These are phyloP conservation scores for Embidobia sp. DNA, from an alignment of 2,888 invertebrate genomes.

Conservation along the genomic window DNA sequence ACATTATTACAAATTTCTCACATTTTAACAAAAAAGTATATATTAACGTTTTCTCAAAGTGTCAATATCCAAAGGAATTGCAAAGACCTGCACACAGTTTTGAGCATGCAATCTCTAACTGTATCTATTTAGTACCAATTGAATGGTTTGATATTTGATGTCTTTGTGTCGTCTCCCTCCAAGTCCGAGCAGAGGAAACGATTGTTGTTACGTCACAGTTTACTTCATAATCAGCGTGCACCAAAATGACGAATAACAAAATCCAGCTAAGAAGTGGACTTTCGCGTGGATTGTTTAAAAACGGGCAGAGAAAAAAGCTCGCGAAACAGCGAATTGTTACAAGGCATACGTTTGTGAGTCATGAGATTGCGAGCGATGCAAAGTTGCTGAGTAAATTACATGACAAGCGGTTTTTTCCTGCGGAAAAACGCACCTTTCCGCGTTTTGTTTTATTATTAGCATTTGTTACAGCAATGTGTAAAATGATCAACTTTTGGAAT, in stretches of 20 bases:
- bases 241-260: no score
- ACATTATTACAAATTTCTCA: no score
- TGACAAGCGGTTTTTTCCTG: slow-evolving; percentile 21
- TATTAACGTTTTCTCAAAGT: no score
- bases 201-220: slow-evolving; percentile 1
- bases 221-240: background rate
- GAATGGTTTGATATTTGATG: slow-evolving; percentile 64
- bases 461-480: background rate
- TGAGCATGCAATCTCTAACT: slow-evolving; percentile 70
- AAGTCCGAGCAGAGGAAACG: no score
- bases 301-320: no score
- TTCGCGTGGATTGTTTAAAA: no score
- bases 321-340: no score
- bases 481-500: background rate
- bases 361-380: slow-evolving; percentile 8
- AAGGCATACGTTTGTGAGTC: no score
- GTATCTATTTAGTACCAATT: slow-evolving; percentile 68
- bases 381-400: slow-evolving; percentile 36
- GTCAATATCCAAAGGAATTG: slow-evolving; percentile 17
- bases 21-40: no score
- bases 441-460: background rate
- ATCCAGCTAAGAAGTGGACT: no score
- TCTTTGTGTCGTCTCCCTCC: slow-evolving; percentile 49
- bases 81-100: slow-evolving; percentile 52
- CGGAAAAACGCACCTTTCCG: slow-evolving; percentile 2